Conservation (phyloP, 92 coral and sea anemone genomes). For the Actinostola sp. region DNA sequence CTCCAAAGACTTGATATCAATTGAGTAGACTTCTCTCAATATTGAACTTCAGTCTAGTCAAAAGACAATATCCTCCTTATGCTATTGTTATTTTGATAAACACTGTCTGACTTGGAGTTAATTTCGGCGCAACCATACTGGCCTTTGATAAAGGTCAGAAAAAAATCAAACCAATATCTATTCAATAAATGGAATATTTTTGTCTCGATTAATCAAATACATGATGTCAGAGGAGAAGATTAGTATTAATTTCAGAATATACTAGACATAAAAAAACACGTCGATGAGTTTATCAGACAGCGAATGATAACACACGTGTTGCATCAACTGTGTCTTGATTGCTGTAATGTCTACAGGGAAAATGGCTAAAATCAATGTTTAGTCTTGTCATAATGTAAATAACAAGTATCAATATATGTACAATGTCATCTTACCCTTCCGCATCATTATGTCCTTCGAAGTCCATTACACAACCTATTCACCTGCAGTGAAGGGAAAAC, state of each 20-base stretch:
- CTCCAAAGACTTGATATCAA: slow-evolving; percentile 8
- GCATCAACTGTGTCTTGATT: neutral
- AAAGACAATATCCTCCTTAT: slow-evolving; percentile 31
- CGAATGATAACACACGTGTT: neutral
- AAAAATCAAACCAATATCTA: slow-evolving; percentile 16
- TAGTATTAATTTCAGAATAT: neutral
- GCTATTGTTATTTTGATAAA: slow-evolving; percentile 46
- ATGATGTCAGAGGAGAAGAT: too few relatives aligned
- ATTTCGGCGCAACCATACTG: slow-evolving; percentile 40
- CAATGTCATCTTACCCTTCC: slow-evolving; percentile 54
- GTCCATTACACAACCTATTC: slow-evolving; percentile 57
- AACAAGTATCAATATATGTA: slow-evolving; percentile 16
- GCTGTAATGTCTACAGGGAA: neutral
- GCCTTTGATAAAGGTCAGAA: slow-evolving; percentile 64
- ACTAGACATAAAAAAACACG: neutral
- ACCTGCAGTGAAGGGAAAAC: slow-evolving; percentile 74
- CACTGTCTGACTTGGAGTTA: slow-evolving; percentile 41
- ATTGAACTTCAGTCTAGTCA: slow-evolving; percentile 54
- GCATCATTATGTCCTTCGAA: slow-evolving; percentile 64
- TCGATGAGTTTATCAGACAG: neutral
- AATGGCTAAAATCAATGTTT: slow-evolving; percentile 32
- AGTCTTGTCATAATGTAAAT: slow-evolving; percentile 61
- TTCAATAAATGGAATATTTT: neutral
- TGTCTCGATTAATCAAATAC: too few relatives aligned
- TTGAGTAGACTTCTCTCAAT: slow-evolving; percentile 30